Evolutionary conservation across 64 coral and sea anemone species (phyloP).

Genomic region (Stichodactyla helianthus): DNA sequence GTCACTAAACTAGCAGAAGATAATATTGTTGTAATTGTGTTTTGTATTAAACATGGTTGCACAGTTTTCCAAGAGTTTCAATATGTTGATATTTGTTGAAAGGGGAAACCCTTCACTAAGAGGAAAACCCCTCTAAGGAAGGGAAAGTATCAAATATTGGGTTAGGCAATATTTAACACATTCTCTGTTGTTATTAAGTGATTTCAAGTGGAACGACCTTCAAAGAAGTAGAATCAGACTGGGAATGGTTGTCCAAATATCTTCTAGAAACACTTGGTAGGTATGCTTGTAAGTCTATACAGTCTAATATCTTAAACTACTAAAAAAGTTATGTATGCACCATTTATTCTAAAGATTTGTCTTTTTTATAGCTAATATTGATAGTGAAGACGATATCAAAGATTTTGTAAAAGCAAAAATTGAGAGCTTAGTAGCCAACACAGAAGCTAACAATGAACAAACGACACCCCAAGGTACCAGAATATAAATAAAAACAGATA

Average conservation of each 20-base stretch:
- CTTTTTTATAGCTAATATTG: slow-evolving; percentile 63
- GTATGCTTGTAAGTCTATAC: background rate
- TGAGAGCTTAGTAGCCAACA: slow-evolving; percentile 85
- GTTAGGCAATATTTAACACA: too few species aligned
- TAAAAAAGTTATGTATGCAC: too few species aligned
- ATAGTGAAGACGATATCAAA: slow-evolving; percentile 90
- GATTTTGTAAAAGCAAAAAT: slow-evolving; percentile 98
- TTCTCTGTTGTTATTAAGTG: slow-evolving; percentile 48
- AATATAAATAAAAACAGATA: background rate
- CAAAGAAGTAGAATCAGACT: slow-evolving; percentile 80
- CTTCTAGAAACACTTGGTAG: slow-evolving; percentile 87
- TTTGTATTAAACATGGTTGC: too few species aligned
- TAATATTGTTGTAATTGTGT: too few species aligned
- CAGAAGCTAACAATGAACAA: slow-evolving; percentile 68
- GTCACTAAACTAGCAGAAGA: too few species aligned
- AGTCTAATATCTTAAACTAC: too few species aligned
- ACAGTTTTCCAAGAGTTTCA: too few species aligned
- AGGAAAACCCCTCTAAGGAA: too few species aligned
- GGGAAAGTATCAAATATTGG: too few species aligned
- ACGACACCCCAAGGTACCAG: background rate
- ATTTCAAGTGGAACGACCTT: slow-evolving; percentile 74
- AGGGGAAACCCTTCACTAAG: too few species aligned
- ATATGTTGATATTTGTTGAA: too few species aligned
- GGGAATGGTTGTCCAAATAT: slow-evolving; percentile 94
- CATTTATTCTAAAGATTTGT: background rate